Conservation (phyloP, 2,797 vertebrate species). For the Coregonus suidteri region DNA sequence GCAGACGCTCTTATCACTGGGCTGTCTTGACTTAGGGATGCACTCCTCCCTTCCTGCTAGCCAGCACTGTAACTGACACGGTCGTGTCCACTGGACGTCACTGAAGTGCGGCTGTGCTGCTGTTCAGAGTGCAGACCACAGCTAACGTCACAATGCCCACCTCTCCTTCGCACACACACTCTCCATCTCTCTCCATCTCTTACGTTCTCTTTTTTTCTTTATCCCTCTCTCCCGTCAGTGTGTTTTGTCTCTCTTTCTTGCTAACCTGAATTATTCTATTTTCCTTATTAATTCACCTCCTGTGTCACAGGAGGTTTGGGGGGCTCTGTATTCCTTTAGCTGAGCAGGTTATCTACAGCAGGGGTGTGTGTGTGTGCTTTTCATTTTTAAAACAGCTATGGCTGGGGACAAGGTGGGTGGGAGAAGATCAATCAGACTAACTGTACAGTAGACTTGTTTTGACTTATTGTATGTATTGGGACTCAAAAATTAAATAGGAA, state of each 20-base stretch:
- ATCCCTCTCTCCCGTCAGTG: background rate
- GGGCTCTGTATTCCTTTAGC: background rate
- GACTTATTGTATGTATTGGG: background rate
- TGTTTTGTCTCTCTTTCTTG: background rate
- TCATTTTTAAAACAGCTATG: background rate
- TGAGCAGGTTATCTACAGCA: background rate
- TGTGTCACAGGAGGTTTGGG: background rate
- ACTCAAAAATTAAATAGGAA: background rate
- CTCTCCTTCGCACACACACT: too few species aligned
- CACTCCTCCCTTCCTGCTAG: background rate
- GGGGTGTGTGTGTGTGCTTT: background rate
- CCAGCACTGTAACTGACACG: background rate
- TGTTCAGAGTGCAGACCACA: background rate
- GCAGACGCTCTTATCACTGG: background rate
- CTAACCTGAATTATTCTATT: background rate
- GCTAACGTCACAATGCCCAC: background rate
- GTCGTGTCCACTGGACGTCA: background rate
- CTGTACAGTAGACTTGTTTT: background rate
- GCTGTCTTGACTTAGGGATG: background rate
- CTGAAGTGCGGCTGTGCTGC: background rate
- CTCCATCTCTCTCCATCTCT: too few species aligned
- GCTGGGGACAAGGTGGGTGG: background rate
- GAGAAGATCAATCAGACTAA: background rate
- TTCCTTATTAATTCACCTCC: background rate
- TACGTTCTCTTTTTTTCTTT: background rate